Percentiles rank a stretch among this genome's conserved stretches.
Conservation (phyloP, 2,797 vertebrate genomes). For the Eidolon dupreanum region DNA sequence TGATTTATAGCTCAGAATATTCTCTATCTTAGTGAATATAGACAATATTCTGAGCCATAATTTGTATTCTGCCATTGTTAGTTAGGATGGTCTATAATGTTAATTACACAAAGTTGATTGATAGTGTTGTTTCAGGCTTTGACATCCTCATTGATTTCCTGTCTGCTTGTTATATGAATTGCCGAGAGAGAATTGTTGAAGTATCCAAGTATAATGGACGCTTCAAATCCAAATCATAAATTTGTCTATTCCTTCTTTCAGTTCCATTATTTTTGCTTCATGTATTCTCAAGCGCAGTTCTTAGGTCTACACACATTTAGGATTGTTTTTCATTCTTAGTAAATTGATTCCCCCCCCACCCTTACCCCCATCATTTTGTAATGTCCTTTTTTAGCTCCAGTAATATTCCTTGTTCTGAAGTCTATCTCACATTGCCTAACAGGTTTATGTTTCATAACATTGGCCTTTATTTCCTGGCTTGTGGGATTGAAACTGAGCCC, state of each 20-base stretch:
- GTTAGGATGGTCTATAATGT: slow-evolving; percentile 24
- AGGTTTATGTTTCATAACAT: neutral
- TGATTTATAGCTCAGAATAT: slow-evolving; percentile 3
- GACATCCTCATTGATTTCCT: slow-evolving; percentile 36
- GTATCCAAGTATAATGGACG: neutral
- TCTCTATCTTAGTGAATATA: neutral
- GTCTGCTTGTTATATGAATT: slow-evolving; percentile 5
- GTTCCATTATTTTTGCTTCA: neutral
- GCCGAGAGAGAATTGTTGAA: neutral
- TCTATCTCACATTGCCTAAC: neutral
- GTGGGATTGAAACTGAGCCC: slow-evolving; percentile 12
- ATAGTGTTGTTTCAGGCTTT: slow-evolving; percentile 16
- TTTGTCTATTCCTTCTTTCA: slow-evolving; percentile 13
- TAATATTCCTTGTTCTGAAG: neutral
- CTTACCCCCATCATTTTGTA: neutral
- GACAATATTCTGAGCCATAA: neutral
- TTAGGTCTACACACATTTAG: neutral
- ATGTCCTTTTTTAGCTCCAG: neutral
- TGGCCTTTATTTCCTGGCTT: neutral
- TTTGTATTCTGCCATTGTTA: neutral
- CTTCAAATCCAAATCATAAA: neutral
- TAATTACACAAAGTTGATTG: slow-evolving; percentile 36
- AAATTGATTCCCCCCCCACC: neutral
- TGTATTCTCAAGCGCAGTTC: neutral
- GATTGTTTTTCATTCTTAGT: neutral